A percentile compares a stretch with the other conserved stretches of the same genome.
Conservation (phyloP, 2,888 invertebrate genomes). For the Tachina grossa region DNA sequence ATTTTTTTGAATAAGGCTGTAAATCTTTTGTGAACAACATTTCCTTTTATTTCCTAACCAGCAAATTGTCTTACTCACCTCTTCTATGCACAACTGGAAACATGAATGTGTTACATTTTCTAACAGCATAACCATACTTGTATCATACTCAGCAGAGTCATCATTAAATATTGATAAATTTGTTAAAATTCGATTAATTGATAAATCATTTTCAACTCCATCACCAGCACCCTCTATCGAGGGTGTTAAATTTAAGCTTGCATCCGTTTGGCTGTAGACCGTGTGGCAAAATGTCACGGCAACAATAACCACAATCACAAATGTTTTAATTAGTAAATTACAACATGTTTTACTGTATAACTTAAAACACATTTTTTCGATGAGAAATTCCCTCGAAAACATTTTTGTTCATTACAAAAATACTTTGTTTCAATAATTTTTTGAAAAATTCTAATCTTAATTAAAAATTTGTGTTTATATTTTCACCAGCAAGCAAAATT, state of each 20-base stretch:
- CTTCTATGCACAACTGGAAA: slow-evolving; percentile 62
- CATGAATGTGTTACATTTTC: slow-evolving; percentile 66
- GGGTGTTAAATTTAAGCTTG: slow-evolving; percentile 2
- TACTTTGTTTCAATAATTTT: neutral
- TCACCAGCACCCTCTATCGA: neutral
- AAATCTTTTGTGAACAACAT: too few species aligned
- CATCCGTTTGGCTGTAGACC: slow-evolving; percentile 29
- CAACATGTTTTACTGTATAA: neutral
- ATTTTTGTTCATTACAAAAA: neutral
- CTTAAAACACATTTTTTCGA: slow-evolving; percentile 2
- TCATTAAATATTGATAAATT: slow-evolving; percentile 62
- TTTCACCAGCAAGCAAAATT: too few species aligned
- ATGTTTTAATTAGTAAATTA: slow-evolving; percentile 29
- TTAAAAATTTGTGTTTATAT: too few species aligned
- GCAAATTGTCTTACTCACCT: slow-evolving; percentile 51
- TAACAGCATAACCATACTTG: slow-evolving; percentile 39
- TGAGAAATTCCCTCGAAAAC: neutral
- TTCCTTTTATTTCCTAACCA: neutral
- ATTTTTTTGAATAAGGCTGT: too few species aligned
- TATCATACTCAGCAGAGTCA: slow-evolving; percentile 59
- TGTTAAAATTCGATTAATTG: slow-evolving; percentile 54
- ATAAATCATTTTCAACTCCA: slow-evolving; percentile 13
- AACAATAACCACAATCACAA: slow-evolving; percentile 5
- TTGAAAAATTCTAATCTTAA: neutral
- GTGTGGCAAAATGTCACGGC: slow-evolving; percentile 23